Conservation (phyloP, 1,140 invertebrate genomes). For the Chrysomallon squamiferum region DNA sequence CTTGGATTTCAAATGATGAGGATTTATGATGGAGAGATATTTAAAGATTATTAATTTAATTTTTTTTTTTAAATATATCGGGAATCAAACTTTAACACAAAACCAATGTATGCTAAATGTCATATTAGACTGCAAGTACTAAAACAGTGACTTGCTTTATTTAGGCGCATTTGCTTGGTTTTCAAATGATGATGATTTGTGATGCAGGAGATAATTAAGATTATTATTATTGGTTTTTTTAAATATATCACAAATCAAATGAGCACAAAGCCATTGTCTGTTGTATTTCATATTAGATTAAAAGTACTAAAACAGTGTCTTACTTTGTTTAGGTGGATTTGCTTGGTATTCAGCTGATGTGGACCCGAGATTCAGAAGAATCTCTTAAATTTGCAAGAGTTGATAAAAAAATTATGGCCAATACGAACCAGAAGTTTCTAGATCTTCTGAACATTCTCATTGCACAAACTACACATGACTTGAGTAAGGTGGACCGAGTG, state of each 20-base stretch:
- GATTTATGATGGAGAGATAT: too few species aligned
- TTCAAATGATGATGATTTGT: too few species aligned
- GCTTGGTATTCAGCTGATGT: slow-evolving; percentile 94
- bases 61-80: slow-evolving; percentile 1
- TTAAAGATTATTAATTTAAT: too few species aligned
- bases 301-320: too few species aligned
- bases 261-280: too few species aligned
- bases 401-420: slow-evolving; percentile 93
- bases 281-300: too few species aligned
- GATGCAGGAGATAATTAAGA: too few species aligned
- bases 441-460: slow-evolving; percentile 93
- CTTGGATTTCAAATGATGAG: too few species aligned
- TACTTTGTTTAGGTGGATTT: slow-evolving; percentile 76
- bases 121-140: neutral
- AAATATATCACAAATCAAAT: too few species aligned
- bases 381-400: slow-evolving; percentile 85
- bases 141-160: too few species aligned
- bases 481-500: slow-evolving; percentile 87
- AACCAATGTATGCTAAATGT: neutral
- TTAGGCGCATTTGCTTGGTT: too few species aligned
- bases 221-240: too few species aligned
- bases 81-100: neutral
- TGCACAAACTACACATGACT: slow-evolving; percentile 92
- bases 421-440: slow-evolving; percentile 92
- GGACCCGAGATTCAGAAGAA: slow-evolving; percentile 91